Evolutionary conservation across 2,113 vertebrate genomes (phyloP).

Genomic region (Panthera tigris): DNA sequence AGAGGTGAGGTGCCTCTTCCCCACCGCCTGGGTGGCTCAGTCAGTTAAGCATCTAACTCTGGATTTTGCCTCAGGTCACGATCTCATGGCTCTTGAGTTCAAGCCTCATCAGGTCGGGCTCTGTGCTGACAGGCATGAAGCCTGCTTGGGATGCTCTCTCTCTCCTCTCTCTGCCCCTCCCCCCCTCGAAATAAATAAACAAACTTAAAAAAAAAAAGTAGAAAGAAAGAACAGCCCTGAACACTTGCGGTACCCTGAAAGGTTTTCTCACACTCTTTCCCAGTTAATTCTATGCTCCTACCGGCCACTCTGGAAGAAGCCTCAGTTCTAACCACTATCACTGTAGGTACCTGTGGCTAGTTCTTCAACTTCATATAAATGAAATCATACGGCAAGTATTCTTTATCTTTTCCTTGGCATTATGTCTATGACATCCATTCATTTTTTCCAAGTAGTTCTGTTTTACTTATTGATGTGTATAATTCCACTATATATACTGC

Average conservation of each 20-base stretch:
- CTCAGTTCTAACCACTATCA: neutral
- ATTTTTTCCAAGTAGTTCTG: neutral
- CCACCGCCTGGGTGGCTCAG: too few relatives aligned
- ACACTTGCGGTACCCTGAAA: neutral
- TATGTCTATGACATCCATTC: neutral
- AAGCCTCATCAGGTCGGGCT: too few relatives aligned
- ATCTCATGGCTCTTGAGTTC: too few relatives aligned
- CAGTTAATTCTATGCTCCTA: neutral
- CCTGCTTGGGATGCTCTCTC: too few relatives aligned
- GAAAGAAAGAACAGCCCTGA: neutral
- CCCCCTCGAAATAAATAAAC: too few relatives aligned
- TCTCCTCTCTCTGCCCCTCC: too few relatives aligned
- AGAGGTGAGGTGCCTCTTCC: neutral
- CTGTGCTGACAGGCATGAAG: too few relatives aligned
- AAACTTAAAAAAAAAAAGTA: neutral
- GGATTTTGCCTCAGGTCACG: too few relatives aligned
- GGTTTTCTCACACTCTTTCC: neutral
- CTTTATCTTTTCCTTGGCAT: neutral
- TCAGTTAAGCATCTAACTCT: too few relatives aligned
- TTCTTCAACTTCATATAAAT: neutral
- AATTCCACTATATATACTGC: neutral
- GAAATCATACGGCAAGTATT: neutral
- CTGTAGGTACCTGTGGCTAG: neutral
- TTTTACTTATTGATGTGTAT: neutral
- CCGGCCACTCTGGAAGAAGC: neutral